Evolutionary conservation across 2,797 vertebrate species (phyloP).

Genomic region (Buceros bicornis): DNA sequence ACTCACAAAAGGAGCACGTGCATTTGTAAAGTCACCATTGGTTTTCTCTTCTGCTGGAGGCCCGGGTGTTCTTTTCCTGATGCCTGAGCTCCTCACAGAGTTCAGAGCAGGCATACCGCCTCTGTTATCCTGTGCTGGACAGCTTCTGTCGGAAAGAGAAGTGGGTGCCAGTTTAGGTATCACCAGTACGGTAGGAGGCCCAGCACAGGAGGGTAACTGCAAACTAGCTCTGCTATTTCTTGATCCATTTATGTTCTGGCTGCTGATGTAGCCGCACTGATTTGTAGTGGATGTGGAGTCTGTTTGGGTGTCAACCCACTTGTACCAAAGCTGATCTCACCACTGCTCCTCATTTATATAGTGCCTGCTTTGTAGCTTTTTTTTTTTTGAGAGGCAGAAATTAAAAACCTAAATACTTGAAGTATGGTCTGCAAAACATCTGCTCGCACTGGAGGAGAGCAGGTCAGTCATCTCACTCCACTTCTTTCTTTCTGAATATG

Average conservation of each 20-base stretch:
- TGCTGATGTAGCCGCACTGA: not conserved
- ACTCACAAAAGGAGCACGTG: not conserved
- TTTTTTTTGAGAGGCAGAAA: not conserved
- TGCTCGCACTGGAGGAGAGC: not conserved
- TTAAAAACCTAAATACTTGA: not conserved
- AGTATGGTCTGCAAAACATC: not conserved
- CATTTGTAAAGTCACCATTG: not conserved
- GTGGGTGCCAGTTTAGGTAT: rapidly evolving
- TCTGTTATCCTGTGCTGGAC: not conserved
- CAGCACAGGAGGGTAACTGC: not conserved
- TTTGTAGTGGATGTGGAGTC: not conserved
- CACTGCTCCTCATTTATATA: not conserved
- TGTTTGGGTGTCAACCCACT: not conserved
- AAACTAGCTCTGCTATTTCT: not conserved
- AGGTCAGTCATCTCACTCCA: not conserved
- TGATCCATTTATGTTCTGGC: not conserved
- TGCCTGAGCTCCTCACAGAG: not conserved
- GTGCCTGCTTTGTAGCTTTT: not conserved
- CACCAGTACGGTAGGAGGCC: not conserved
- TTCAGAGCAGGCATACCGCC: rapidly evolving
- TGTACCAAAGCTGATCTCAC: not conserved
- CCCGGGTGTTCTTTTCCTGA: not conserved
- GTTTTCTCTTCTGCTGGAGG: not conserved
- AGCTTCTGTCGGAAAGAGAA: not conserved
- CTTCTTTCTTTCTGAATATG: not conserved